phyloP scores from a whole-genome alignment of 1,140 invertebrate species.

The Drosophila kohkoa region DNA sequence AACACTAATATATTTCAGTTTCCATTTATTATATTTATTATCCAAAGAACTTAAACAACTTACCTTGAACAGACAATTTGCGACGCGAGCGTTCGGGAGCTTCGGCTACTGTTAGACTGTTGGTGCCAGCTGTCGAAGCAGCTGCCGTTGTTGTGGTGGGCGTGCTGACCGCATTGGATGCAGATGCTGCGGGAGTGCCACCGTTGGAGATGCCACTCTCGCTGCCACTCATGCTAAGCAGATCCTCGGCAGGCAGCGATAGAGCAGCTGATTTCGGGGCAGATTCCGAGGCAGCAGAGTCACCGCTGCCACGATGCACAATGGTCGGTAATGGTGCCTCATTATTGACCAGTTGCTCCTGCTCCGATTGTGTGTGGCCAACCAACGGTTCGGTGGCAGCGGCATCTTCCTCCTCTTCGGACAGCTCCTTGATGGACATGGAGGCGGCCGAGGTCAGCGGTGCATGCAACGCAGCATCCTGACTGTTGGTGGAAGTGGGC shows the following conservation, averaged over 20 bases:
- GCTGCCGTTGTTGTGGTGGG: constrained; percentile 51
- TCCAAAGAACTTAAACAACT: constrained; percentile 1
- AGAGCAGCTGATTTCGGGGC: constrained; percentile 72
- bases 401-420: constrained; percentile 70
- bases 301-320: constrained; percentile 53
- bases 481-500: constrained; percentile 85
- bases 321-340: constrained; percentile 35
- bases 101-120: constrained; percentile 67
- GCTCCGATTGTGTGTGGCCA: constrained; percentile 48
- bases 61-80: constrained; percentile 83
- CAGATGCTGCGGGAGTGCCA: constrained; percentile 39
- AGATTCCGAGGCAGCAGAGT: constrained; percentile 64
- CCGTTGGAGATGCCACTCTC: constrained; percentile 68
- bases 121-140: constrained; percentile 34
- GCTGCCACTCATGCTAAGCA: constrained; percentile 70
- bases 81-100: constrained; percentile 69
- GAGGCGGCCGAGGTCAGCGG: constrained; percentile 85
- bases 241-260: constrained; percentile 73
- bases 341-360: constrained; percentile 18
- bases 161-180: constrained; percentile 48
- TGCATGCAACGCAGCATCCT: constrained; percentile 84
- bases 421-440: constrained; percentile 77
- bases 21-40: no score
- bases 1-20: no score
- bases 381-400: constrained; percentile 60